Base-by-base conservation (phyloP, 2,113 vertebrate species). In the Ammodytes marinus region DNA sequence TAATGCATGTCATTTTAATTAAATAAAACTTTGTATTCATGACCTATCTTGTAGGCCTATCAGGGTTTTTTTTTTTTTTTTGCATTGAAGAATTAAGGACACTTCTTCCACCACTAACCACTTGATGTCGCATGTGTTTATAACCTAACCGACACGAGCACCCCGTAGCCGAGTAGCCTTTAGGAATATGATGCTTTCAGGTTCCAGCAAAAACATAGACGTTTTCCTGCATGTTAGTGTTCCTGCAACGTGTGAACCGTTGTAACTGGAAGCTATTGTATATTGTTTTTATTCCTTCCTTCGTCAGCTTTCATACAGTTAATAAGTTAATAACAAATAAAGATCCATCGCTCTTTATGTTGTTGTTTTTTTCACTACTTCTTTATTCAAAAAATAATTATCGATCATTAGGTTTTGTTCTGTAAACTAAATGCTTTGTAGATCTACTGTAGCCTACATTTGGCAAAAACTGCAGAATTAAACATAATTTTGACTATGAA, bases 101-200 rank as follows among this genome's bases (percentile, higher is more conserved):
- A 7, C 13, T 37, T 52, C 10, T 52, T 47, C 42, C 27, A 14
- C 45, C 55, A 50, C 7, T 57, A 27, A 73, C 81, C 90, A 74
- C 82, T 68, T 19, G 86, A 68, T 84, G 84, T 75, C 87, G 76
- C 66, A 40, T 60, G 54, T 70, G 67, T 17, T 3, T 67, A 17
- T 14, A 6, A 59, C 27, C 27, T 27, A 58, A 1, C 5, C 42
- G 9, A 81, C 42, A 1, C 50, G 65, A 63, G 63, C 67, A 43
- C 49, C 57, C 79, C 50, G 69, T 45, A 69, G n/a, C n/a, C n/a
- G n/a, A n/a, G n/a, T n/a, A n/a, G 55, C 74, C 43, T 70, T 66
- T 64, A 76, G 52, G 50, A 80, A 67, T 37, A 77, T 66, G 80
- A n/a, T 78, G 49, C 70, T 5, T 88, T 82, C 68, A 9, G 0